These are phyloP conservation scores for Heteromurus nitidus DNA, from an alignment of 2,888 invertebrate genomes.

Conservation along the genomic window DNA sequence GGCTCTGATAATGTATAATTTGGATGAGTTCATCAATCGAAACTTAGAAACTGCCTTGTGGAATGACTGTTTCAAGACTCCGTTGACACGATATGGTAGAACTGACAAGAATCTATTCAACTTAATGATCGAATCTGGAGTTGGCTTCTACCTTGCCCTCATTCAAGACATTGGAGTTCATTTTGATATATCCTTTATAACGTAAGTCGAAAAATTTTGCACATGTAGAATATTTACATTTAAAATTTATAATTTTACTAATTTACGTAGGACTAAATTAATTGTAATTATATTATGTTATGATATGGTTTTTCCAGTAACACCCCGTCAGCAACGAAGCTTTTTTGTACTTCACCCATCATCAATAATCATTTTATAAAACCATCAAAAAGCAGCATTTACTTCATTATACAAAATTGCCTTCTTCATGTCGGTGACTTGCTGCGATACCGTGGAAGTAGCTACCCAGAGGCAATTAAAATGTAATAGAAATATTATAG, in stretches of 20 bases:
- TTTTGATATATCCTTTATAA: constrained; percentile 73
- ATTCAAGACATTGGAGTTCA: constrained; percentile 73
- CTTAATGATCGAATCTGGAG: constrained; percentile 72
- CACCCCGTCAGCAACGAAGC: constrained; percentile 62
- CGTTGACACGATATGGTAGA: constrained; percentile 70
- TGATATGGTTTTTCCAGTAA: constrained; percentile 74
- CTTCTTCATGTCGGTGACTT: constrained; percentile 91
- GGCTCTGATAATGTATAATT: constrained; percentile 70
- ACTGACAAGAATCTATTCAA: constrained; percentile 72
- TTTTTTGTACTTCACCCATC: constrained; percentile 70
- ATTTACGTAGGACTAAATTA: constrained; percentile 6
- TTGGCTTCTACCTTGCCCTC: constrained; percentile 72
- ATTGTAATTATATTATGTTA: not conserved
- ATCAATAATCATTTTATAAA: constrained; percentile 63
- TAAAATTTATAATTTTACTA: not conserved
- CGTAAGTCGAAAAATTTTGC: constrained; percentile 58
- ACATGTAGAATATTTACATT: not conserved
- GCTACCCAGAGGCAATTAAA: constrained; percentile 90
- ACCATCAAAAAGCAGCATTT: constrained; percentile 74
- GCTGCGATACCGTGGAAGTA: constrained; percentile 86
- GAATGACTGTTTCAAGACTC: constrained; percentile 73
- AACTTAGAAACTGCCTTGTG: constrained; percentile 72
- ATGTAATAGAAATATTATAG: constrained; percentile 76
- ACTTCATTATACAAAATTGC: constrained; percentile 92
- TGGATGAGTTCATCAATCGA: constrained; percentile 69